These are phyloP conservation scores for Sander lucioperca DNA, from an alignment of 2,113 vertebrate species.

Conservation along the genomic window DNA sequence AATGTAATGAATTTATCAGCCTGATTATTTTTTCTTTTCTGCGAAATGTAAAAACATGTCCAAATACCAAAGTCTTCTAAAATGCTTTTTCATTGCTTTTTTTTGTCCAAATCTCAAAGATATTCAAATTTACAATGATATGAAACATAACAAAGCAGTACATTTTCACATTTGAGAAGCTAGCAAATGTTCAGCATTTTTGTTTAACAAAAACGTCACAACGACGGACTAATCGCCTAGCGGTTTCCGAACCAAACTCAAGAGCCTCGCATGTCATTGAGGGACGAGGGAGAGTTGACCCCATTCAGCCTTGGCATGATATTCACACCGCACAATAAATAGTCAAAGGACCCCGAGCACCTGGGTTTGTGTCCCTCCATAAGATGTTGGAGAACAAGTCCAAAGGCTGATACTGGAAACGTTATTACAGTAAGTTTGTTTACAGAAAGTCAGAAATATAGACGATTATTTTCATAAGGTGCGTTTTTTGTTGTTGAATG, in stretches of 20 bases:
- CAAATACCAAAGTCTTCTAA: not conserved
- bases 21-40: not conserved
- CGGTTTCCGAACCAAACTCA: not conserved
- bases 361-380: conserved; percentile 14
- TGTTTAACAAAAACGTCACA: not conserved
- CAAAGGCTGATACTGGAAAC: conserved; percentile 33
- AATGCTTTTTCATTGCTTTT: no score
- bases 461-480: conserved; percentile 62
- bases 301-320: conserved; percentile 62
- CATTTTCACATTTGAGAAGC: not conserved
- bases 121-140: not conserved
- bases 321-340: conserved; percentile 38
- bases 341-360: conserved; percentile 12
- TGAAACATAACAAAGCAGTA: not conserved
- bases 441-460: conserved; percentile 60
- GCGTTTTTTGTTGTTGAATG: conserved; percentile 24
- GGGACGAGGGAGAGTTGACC: conserved; percentile 3
- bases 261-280: not conserved
- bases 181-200: not conserved
- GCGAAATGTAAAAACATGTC: not conserved
- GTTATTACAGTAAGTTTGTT: conserved; percentile 29
- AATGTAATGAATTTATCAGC: not conserved
- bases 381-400: not conserved
- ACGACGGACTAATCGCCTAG: not conserved
- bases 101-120: not conserved